phyloP scores from a whole-genome alignment of 92 coral and sea anemone genomes.

The Phenganax stokvisi region DNA sequence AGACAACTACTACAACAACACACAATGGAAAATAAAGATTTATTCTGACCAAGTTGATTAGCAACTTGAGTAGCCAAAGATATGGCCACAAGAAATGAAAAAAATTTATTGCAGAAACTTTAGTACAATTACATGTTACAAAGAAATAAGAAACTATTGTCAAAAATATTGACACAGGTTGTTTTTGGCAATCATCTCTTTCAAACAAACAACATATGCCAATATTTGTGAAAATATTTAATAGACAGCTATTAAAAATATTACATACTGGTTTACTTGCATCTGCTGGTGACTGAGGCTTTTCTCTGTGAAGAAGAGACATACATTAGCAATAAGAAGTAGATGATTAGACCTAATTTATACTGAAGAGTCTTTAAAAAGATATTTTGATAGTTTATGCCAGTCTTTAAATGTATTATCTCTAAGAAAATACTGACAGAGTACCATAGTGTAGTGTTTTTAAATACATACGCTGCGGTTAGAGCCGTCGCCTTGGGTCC shows the following conservation, averaged over 20 bases:
- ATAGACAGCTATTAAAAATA: not conserved
- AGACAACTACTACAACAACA: constrained; percentile 1
- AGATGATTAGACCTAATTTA: no score
- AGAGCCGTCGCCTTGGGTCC: constrained; percentile 89
- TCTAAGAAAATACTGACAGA: not conserved
- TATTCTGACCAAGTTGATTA: constrained; percentile 4
- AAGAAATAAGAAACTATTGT: not conserved
- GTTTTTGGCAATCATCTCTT: not conserved
- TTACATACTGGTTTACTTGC: constrained; percentile 98
- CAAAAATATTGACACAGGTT: constrained; percentile 18
- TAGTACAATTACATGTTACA: constrained; percentile 25
- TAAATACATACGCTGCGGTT: constrained; percentile 81
- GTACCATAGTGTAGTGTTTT: not conserved
- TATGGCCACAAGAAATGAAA: not conserved
- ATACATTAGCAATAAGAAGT: not conserved
- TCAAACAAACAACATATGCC: not conserved
- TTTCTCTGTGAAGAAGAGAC: constrained; percentile 65
- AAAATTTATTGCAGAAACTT: constrained; percentile 37
- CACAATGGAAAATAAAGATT: constrained; percentile 12
- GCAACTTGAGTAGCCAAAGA: constrained; percentile 9
- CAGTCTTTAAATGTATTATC: no score
- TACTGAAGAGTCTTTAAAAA: no score
- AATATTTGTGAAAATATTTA: not conserved
- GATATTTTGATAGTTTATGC: no score
- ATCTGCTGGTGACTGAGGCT: constrained; percentile 74